phyloP scores from a whole-genome alignment of 2,113 vertebrate genomes.

The Scophthalmus maximus region DNA sequence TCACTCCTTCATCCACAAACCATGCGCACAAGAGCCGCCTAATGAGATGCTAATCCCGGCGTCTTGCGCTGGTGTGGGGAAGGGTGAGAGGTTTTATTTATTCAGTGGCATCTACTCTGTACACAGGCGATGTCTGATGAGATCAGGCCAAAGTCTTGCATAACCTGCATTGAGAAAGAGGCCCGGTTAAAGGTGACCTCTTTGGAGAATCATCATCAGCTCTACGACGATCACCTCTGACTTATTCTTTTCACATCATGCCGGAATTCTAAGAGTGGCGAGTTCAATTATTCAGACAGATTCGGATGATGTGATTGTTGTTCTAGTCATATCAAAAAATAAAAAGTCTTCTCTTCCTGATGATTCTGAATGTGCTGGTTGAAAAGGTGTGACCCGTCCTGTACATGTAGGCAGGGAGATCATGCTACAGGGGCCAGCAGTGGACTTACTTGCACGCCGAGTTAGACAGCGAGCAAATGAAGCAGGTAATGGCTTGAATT shows the following conservation, averaged over 20 bases:
- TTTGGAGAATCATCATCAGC: constrained; percentile 62
- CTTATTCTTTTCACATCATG: constrained; percentile 47
- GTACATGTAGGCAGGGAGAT: background rate
- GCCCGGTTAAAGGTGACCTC: constrained; percentile 77
- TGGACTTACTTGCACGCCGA: constrained; percentile 59
- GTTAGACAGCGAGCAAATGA: constrained; percentile 71
- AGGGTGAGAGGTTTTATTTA: constrained; percentile 79
- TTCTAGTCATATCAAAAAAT: constrained; percentile 13
- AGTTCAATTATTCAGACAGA: constrained; percentile 46
- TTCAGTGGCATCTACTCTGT: constrained; percentile 74
- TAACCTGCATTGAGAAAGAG: constrained; percentile 67
- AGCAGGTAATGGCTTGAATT: constrained; percentile 75
- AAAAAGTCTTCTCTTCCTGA: background rate
- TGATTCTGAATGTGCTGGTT: background rate
- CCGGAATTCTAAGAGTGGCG: constrained; percentile 12
- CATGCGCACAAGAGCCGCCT: constrained; percentile 34
- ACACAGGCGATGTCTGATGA: constrained; percentile 70
- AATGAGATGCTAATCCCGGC: constrained; percentile 81
- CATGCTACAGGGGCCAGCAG: constrained; percentile 17
- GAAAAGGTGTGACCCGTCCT: background rate
- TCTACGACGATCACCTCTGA: constrained; percentile 35
- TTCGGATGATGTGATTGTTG: background rate
- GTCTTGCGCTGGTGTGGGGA: constrained; percentile 71
- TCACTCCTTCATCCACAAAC: constrained; percentile 64
- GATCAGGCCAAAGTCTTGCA: constrained; percentile 60